Conservation (phyloP, 2,113 vertebrate genomes). For the Erythrocercus mccallii region DNA sequence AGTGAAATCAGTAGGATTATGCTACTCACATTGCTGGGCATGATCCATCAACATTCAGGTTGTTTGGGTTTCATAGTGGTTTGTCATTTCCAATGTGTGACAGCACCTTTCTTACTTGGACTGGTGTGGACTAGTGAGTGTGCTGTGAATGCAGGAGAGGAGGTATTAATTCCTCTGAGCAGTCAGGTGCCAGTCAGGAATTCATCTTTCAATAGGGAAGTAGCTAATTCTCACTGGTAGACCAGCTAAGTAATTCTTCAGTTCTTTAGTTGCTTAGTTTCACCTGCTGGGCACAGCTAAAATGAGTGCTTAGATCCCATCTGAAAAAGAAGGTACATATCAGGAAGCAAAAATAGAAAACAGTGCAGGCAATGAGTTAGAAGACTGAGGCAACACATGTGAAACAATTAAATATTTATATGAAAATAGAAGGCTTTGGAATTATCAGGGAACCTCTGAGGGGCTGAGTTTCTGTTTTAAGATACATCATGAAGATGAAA, state of each 20-base stretch:
- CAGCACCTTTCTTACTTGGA: neutral
- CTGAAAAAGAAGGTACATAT: neutral
- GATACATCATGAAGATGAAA: neutral
- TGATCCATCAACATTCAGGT: fast-evolving
- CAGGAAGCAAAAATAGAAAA: neutral
- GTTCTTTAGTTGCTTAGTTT: neutral
- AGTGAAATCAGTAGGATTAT: neutral
- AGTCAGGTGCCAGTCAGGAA: neutral
- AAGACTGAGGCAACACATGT: neutral
- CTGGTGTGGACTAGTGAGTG: neutral
- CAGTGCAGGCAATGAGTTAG: neutral
- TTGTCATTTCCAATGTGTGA: neutral
- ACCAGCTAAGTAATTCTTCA: neutral
- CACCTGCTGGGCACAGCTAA: neutral
- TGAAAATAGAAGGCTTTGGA: neutral
- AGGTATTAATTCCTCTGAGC: neutral
- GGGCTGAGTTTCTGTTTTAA: neutral
- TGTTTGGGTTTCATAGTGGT: neutral
- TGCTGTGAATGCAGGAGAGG: neutral
- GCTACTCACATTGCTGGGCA: neutral
- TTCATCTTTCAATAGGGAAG: neutral
- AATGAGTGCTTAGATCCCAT: neutral
- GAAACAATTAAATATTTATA: neutral
- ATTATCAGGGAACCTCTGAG: neutral
- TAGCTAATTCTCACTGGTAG: neutral